Base-by-base conservation (phyloP, 2,113 vertebrate genomes). In the Paradisaea rubra region DNA sequence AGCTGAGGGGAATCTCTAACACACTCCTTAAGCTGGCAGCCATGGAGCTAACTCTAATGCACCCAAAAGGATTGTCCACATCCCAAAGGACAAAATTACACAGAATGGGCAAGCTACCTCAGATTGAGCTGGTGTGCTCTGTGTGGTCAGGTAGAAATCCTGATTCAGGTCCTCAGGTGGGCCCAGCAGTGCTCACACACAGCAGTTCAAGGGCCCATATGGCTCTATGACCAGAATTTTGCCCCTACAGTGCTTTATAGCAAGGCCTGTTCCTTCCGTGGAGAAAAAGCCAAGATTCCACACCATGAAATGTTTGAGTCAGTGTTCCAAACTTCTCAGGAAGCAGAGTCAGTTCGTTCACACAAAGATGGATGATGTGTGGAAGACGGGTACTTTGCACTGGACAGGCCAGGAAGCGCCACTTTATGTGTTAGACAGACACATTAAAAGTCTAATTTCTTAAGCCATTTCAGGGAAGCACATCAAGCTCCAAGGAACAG, bases 361-460 rank as follows among this genome's bases (percentile, higher is more conserved):
- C 35, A 23, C 7, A 8, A 81, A 87, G 82, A 91, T 24, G 10
- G 54, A 95, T 80, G 80, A 93, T 31, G 88, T 94, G 90, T 86
- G 52, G 24, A 66, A 88, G 71, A 81, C 13, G 77, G 85, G 71
- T 66, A 86, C 69, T 95, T 94, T 74, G 64, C n/a, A 86, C 15
- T 23, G 47, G 71, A 86, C 82, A 83, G 60, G 64, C 63, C 90
- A 93, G 94, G 93, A 96, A 95, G 92, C 33, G 13, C 76, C 35
- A n/a, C 27, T 69, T 80, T 54, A 64, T 45, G 30, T 47, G 71
- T 77, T 63, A 94, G 93, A 81, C 53, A 88, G 59, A 77, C 16
- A n/a, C 4, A 86, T 44, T 81, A 82, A 7, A 88, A 88, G 54
- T 25, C 70, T 70, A 59, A 91, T 93, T 96, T 73, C 80, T 96